Conservation (phyloP, 2,113 vertebrate species). For the Hemiscyllium ocellatum region DNA sequence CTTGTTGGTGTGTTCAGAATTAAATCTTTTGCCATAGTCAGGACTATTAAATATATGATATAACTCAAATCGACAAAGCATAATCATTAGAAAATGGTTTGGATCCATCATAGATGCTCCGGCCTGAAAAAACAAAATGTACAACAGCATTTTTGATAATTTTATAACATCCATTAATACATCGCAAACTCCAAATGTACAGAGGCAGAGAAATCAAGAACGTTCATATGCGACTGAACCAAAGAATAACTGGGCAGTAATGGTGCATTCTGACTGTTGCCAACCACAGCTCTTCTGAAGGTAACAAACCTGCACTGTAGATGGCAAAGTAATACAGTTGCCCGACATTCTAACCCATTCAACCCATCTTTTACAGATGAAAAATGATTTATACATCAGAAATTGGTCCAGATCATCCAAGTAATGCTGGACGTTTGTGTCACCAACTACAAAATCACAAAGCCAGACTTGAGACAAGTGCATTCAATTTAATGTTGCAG, state of each 20-base stretch:
- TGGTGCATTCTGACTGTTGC: not conserved
- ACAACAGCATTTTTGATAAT: not conserved
- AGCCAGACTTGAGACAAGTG: not conserved
- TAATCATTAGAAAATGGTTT: slow-evolving; percentile 95
- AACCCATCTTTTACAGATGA: not conserved
- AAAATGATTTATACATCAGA: not conserved
- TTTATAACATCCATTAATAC: not conserved
- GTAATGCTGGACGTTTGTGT: not conserved
- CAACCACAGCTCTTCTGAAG: not conserved
- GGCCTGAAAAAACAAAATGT: slow-evolving; percentile 58
- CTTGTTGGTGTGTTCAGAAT: slow-evolving; percentile 79
- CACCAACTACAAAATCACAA: not conserved
- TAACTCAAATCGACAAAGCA: slow-evolving; percentile 89
- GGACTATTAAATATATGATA: slow-evolving; percentile 86
- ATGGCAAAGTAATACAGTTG: not conserved
- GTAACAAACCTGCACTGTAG: not conserved
- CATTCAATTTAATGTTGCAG: not conserved
- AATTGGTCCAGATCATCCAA: not conserved
- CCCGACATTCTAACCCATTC: not conserved
- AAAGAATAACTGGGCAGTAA: not conserved
- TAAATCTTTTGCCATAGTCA: slow-evolving; percentile 82
- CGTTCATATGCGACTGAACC: not conserved
- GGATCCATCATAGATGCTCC: slow-evolving; percentile 98
- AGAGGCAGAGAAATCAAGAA: not conserved
- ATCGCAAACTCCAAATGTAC: not conserved